phyloP scores from a whole-genome alignment of 2,888 invertebrate genomes.

The Dichetophora obliterata region DNA sequence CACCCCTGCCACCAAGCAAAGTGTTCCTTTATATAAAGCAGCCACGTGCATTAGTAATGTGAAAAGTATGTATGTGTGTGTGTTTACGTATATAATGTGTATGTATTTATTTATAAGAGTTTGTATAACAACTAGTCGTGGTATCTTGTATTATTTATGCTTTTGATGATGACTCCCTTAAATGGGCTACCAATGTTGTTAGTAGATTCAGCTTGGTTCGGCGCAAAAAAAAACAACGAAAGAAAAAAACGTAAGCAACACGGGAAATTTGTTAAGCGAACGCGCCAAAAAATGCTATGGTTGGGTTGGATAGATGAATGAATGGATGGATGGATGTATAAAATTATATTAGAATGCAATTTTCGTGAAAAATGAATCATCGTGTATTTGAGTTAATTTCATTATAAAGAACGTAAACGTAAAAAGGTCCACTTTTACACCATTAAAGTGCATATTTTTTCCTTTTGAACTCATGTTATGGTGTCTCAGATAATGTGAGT shows the following conservation, averaged over 20 bases:
- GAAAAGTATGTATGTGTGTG: neutral
- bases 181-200: neutral
- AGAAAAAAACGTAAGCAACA: neutral
- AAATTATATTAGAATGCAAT: constrained; percentile 28
- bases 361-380: constrained; percentile 20
- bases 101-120: too few species aligned
- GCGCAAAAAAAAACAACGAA: neutral
- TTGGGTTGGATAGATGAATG: neutral
- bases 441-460: too few species aligned
- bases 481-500: neutral
- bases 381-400: constrained; percentile 26
- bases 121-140: too few species aligned
- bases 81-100: neutral
- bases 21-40: constrained; percentile 14
- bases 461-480: neutral
- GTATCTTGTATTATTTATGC: constrained; percentile 5
- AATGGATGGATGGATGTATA: constrained; percentile 9
- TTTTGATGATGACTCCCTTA: neutral
- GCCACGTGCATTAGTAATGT: constrained; percentile 26
- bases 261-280: neutral
- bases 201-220: neutral
- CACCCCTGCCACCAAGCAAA: constrained; percentile 16
- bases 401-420: neutral
- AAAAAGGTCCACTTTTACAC: too few species aligned
- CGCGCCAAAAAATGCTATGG: neutral